Evolutionary conservation across 2,113 vertebrate genomes (phyloP).

Genomic region (Malurus cyaneus): DNA sequence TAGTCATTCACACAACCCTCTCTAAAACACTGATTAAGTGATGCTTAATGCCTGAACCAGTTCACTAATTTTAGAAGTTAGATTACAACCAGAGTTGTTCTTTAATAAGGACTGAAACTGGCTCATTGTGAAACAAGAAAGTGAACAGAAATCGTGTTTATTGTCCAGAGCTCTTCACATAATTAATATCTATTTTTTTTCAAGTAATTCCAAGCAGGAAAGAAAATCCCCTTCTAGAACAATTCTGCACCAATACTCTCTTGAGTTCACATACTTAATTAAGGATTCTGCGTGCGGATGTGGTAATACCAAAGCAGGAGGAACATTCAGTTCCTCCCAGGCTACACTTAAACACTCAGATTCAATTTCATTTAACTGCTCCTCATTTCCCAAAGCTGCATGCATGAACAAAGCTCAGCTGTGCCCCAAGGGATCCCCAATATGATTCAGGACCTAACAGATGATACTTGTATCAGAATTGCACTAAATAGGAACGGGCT

Average conservation of each 20-base stretch:
- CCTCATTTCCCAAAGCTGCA: background rate
- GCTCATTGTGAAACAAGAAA: background rate
- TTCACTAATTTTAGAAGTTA: background rate
- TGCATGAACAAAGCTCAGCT: background rate
- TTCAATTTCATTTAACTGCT: background rate
- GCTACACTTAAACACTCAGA: background rate
- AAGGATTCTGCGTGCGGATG: background rate
- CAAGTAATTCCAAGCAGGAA: background rate
- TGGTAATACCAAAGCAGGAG: background rate
- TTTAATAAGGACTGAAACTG: background rate
- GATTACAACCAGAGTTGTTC: background rate
- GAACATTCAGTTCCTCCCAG: background rate
- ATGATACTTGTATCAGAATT: background rate
- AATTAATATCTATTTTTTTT: background rate
- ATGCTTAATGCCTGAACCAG: background rate
- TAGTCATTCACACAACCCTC: rapidly evolving
- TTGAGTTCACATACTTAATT: background rate
- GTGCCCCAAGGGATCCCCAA: background rate
- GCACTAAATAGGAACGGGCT: background rate
- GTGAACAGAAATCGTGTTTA: background rate
- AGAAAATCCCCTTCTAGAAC: background rate
- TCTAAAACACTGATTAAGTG: background rate
- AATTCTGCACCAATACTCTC: background rate
- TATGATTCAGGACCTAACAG: background rate
- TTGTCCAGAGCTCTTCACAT: background rate